phyloP scores from a whole-genome alignment of 2,888 invertebrate genomes.

The Phymatocera aterrima region DNA sequence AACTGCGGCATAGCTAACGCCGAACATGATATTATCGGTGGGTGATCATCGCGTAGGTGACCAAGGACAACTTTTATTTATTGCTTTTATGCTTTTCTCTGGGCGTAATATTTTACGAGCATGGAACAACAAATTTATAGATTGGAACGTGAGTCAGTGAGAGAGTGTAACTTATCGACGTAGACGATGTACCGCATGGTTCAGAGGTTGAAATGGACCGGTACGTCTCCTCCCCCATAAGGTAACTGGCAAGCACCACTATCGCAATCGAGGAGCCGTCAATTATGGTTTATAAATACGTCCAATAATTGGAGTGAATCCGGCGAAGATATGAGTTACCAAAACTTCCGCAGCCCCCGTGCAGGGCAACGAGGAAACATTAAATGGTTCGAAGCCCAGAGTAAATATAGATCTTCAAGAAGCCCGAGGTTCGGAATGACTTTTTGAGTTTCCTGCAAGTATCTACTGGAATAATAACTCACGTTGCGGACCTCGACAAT shows the following conservation, averaged over 20 bases:
- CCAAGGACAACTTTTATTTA: constrained; percentile 4
- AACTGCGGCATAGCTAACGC: constrained; percentile 13
- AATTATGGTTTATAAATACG: background rate
- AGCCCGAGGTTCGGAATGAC: background rate
- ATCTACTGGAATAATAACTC: too few species aligned
- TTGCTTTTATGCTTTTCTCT: background rate
- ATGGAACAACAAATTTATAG: too few species aligned
- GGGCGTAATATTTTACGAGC: too few species aligned
- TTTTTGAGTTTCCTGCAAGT: background rate
- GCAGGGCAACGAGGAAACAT: background rate
- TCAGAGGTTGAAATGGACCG: too few species aligned
- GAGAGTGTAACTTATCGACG: too few species aligned
- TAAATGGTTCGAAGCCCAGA: background rate
- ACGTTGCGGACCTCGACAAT: too few species aligned
- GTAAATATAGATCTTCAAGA: constrained; percentile 18
- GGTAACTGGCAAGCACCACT: too few species aligned
- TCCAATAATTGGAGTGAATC: background rate
- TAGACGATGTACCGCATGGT: too few species aligned
- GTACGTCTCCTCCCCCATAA: too few species aligned
- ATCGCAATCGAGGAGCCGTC: constrained; percentile 1
- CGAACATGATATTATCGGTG: too few species aligned
- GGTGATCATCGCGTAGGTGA: constrained; percentile 14
- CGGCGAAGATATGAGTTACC: background rate
- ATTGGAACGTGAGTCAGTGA: too few species aligned
- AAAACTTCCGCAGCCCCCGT: constrained; percentile 12